Conservation (phyloP, 2,888 invertebrate species). For the Syritta pipiens region DNA sequence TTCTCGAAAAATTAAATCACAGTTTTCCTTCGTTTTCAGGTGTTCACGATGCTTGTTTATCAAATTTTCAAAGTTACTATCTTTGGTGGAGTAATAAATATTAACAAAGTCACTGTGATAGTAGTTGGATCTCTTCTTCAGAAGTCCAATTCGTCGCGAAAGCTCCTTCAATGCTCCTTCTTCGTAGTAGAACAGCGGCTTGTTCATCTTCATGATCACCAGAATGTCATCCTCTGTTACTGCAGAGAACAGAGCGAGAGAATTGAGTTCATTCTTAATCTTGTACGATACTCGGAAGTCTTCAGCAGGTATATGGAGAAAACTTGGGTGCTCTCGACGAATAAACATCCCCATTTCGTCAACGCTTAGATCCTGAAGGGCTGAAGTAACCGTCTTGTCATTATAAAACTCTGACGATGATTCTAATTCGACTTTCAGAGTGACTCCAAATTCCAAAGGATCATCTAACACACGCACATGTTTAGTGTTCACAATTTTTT, state of each 20-base stretch:
- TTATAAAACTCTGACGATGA: neutral
- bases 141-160: conserved; percentile 93
- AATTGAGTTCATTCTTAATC: conserved; percentile 73
- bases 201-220: conserved; percentile 90
- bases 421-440: neutral
- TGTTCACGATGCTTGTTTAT: too few species aligned
- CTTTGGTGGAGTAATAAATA: conserved; percentile 85
- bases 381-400: conserved; percentile 75
- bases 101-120: conserved; percentile 92
- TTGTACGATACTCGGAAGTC: conserved; percentile 86
- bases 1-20: too few species aligned
- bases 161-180: conserved; percentile 96
- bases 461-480: conserved; percentile 1
- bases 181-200: conserved; percentile 84
- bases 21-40: too few species aligned
- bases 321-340: conserved; percentile 83
- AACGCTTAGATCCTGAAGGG: conserved; percentile 87
- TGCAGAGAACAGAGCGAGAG: conserved; percentile 89
- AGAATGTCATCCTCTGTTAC: conserved; percentile 91
- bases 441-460: conserved; percentile 5
- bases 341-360: conserved; percentile 87
- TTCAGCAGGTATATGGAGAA: conserved; percentile 86
- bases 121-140: conserved; percentile 93
- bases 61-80: too few species aligned
- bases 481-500: conserved; percentile 80